A percentile compares a stretch with the other conserved stretches of the same genome.
Evolutionary conservation across 2,888 invertebrate species (phyloP).

Genomic region (Caenorhabditis afra): DNA sequence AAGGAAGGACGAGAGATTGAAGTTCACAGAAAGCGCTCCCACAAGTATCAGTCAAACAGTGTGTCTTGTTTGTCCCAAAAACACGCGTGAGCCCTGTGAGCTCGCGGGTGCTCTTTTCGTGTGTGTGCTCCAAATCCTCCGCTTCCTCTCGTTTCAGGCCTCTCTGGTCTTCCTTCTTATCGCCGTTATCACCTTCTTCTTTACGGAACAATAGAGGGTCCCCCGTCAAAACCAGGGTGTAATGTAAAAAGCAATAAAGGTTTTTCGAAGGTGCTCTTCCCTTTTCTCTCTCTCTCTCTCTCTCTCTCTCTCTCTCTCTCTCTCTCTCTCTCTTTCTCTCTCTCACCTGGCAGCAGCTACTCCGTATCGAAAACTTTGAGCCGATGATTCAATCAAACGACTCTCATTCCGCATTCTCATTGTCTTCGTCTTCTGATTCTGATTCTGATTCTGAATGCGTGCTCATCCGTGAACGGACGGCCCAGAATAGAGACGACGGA

Average conservation of each 20-base stretch:
- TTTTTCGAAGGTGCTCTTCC: constrained; percentile 9
- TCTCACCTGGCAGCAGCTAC: too few relatives aligned
- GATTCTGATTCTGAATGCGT: background rate
- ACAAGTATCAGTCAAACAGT: constrained; percentile 56
- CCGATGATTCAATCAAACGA: too few relatives aligned
- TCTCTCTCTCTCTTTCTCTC: constrained; percentile 14
- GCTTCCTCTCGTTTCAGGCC: constrained; percentile 16
- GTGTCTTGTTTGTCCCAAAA: constrained; percentile 38
- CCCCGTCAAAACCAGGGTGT: constrained; percentile 9
- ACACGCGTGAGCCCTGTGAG: constrained; percentile 13
- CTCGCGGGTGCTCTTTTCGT: background rate
- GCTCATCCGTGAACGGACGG: constrained; percentile 6
- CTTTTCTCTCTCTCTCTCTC: constrained; percentile 22
- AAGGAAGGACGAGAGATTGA: too few relatives aligned
- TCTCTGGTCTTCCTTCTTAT: constrained; percentile 13
- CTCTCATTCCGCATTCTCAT: constrained; percentile 1
- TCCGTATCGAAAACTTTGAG: too few relatives aligned
- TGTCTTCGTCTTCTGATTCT: background rate
- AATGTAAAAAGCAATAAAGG: constrained; percentile 44
- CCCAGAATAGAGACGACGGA: constrained; percentile 11
- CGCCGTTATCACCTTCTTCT: constrained; percentile 22
- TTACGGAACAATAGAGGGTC: constrained; percentile 1
- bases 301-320: constrained; percentile 20
- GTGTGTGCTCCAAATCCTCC: constrained; percentile 1
- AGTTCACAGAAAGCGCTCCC: constrained; percentile 32